Percentiles rank a stretch among this genome's conserved stretches.
Evolutionary conservation across 2,797 vertebrate genomes (phyloP).

Genomic region (Alauda arvensis): DNA sequence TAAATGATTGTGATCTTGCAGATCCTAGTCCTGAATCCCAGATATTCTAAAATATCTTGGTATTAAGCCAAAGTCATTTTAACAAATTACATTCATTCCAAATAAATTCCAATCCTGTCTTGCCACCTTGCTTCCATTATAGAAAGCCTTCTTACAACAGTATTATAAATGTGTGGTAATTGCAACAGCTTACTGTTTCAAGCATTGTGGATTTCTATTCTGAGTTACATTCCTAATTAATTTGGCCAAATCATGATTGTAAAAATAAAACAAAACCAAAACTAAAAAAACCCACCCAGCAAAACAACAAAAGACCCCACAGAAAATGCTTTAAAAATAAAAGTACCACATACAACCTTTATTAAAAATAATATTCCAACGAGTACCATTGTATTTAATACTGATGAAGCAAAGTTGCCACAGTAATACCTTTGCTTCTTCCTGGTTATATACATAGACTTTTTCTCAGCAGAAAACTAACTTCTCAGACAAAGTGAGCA

Average conservation of each 20-base stretch:
- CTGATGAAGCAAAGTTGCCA: slow-evolving; percentile 72
- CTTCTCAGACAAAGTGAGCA: slow-evolving; percentile 49
- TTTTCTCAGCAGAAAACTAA: slow-evolving; percentile 48
- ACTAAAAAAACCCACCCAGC: neutral
- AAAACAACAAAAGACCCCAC: neutral
- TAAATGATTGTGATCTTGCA: neutral
- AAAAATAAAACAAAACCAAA: neutral
- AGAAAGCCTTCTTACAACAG: slow-evolving; percentile 29
- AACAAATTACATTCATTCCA: neutral
- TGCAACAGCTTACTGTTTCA: slow-evolving; percentile 5
- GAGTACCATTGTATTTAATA: slow-evolving; percentile 72
- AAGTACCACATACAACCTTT: slow-evolving; percentile 62
- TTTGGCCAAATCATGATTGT: slow-evolving; percentile 16
- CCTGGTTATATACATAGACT: slow-evolving; percentile 48
- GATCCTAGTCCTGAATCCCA: neutral
- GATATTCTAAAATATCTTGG: neutral
- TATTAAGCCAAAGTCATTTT: neutral
- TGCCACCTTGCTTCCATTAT: neutral
- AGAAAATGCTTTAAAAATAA: slow-evolving; percentile 62
- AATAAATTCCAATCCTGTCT: neutral
- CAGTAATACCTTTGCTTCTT: slow-evolving; percentile 56
- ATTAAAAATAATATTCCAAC: slow-evolving; percentile 42
- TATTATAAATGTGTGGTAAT: neutral
- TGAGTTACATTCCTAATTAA: slow-evolving; percentile 63
- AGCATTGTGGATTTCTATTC: slow-evolving; percentile 27